Evolutionary conservation across 1,140 invertebrate genomes (phyloP).

Genomic region (Drosophila athabasca): DNA sequence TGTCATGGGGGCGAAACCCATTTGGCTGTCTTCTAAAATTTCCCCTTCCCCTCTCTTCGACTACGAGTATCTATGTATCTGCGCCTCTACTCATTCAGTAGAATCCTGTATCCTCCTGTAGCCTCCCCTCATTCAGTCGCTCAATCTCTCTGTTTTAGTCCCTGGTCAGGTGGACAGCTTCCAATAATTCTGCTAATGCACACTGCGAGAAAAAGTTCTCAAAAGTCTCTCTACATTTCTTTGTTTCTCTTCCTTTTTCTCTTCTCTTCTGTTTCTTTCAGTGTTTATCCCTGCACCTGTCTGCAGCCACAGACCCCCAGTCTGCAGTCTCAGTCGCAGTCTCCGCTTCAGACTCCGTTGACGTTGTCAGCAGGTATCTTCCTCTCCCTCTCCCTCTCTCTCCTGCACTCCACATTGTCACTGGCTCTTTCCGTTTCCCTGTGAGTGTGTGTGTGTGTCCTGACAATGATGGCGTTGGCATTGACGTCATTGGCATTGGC

Average conservation of each 20-base stretch:
- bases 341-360: conserved; percentile 7
- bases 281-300: neutral
- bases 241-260: too few relatives aligned
- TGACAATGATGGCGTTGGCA: conserved; percentile 73
- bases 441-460: conserved; percentile 20
- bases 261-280: neutral
- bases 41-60: too few relatives aligned
- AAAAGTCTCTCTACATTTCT: neutral
- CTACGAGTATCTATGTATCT: conserved; percentile 1
- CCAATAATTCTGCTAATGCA: conserved; percentile 77
- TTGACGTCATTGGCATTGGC: conserved; percentile 77
- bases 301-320: too few relatives aligned
- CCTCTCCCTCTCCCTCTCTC: neutral
- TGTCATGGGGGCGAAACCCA: conserved; percentile 70
- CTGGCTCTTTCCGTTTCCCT: conserved; percentile 27
- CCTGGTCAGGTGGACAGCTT: conserved; percentile 67
- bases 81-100: too few relatives aligned
- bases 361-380: conserved; percentile 52
- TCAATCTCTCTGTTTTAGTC: conserved; percentile 45
- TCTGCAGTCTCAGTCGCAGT: conserved; percentile 14
- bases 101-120: neutral
- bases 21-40: conserved; percentile 67
- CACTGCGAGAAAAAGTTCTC: conserved; percentile 9
- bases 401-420: conserved; percentile 53
- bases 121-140: conserved; percentile 14